A percentile compares a stretch with the other conserved stretches of the same genome.
phyloP scores from a whole-genome alignment of 2,113 vertebrate species.

The Jacana jacana region DNA sequence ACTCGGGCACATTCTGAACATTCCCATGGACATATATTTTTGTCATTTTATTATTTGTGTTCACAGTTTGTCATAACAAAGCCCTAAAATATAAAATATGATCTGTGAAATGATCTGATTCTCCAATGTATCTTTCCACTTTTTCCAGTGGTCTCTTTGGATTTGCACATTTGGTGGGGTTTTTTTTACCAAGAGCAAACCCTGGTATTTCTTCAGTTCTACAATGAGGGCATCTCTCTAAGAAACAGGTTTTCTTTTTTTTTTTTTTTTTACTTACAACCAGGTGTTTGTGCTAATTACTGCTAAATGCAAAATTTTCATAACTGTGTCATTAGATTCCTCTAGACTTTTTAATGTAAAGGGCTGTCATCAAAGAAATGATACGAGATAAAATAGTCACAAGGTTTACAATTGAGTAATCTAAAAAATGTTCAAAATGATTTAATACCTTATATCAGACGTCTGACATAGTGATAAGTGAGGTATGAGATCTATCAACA shows the following conservation, averaged over 20 bases:
- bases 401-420: conserved; percentile 38
- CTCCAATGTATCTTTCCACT: background rate
- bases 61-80: background rate
- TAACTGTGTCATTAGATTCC: conserved; percentile 29
- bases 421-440: conserved; percentile 56
- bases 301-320: background rate
- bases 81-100: background rate
- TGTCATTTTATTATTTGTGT: background rate
- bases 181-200: background rate
- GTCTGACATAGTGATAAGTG: conserved; percentile 49
- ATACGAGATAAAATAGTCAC: conserved; percentile 54
- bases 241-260: background rate
- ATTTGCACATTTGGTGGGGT: background rate
- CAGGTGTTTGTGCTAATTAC: conserved; percentile 15
- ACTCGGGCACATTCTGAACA: background rate
- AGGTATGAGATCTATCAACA: conserved; percentile 56
- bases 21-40: background rate
- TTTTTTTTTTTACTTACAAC: background rate
- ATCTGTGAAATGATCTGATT: too few species aligned
- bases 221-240: background rate
- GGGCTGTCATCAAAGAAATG: conserved; percentile 43
- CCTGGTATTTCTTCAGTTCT: background rate
- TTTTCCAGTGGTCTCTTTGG: background rate
- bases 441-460: conserved; percentile 45
- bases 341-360: conserved; percentile 7